Evolutionary conservation across 2,113 vertebrate genomes (phyloP).

Genomic region (Chionomys nivalis): DNA sequence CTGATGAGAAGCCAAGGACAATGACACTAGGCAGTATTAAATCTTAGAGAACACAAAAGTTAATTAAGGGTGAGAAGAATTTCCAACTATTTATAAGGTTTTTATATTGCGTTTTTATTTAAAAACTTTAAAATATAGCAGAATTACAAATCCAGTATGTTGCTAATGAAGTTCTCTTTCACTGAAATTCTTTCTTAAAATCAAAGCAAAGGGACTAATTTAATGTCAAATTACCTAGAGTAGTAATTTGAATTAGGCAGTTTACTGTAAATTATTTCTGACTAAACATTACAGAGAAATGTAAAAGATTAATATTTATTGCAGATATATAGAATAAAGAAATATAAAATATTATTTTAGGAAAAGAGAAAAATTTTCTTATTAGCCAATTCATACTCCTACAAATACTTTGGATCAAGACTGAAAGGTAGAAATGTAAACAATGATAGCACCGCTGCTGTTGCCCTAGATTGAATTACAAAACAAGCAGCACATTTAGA

Average conservation of each 20-base stretch:
- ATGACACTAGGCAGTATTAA: neutral
- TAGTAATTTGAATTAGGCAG: constrained; percentile 31
- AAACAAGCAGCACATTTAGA: constrained; percentile 82
- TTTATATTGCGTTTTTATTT: constrained; percentile 40
- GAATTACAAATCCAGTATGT: constrained; percentile 55
- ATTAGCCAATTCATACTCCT: constrained; percentile 65
- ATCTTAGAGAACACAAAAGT: constrained; percentile 47
- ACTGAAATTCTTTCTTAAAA: constrained; percentile 60
- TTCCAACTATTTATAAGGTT: constrained; percentile 23
- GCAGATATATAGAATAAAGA: constrained; percentile 49
- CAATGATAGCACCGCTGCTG: constrained; percentile 78
- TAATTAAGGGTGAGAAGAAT: neutral
- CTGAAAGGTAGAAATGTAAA: constrained; percentile 78
- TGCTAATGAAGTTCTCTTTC: neutral
- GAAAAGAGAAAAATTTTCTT: constrained; percentile 69
- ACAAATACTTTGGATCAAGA: constrained; percentile 70
- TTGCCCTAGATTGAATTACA: constrained; percentile 81
- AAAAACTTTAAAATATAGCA: constrained; percentile 22
- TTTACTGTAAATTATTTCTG: constrained; percentile 67
- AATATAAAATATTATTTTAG: constrained; percentile 61
- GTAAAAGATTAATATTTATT: constrained; percentile 60
- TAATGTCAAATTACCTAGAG: constrained; percentile 50
- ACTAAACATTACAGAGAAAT: constrained; percentile 51
- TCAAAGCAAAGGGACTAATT: constrained; percentile 41
- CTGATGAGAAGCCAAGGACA: too few species aligned